Evolutionary conservation across 2,888 invertebrate species (phyloP), one percentile per base, ranked within the genome.

Genomic region (Cheilosia urbana): DNA sequence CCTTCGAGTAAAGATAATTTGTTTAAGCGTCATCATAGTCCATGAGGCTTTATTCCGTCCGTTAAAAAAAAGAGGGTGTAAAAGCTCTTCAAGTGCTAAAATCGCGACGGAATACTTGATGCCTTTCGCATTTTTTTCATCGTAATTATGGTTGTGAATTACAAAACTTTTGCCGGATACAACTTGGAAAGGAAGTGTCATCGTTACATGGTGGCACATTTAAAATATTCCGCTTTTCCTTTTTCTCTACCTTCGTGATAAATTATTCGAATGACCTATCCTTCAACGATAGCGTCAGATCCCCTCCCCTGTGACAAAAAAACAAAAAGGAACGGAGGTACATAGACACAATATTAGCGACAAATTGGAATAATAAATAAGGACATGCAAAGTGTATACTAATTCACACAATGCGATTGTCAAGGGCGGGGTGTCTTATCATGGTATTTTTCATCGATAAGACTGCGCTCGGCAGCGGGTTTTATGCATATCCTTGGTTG

Each of bases 401-500:
- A 47, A 37, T 37, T 55, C 19, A 40, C 34, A 62, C 40, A 49
- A 21, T 15, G 19, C 13, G 40, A 19, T 55, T 69, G 69, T 63
- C 62, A 77, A 69, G 11, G 45, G 62, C 45, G 24, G 60, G 49
- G 53, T 53, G 21, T 53, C 71, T 80, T 85, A 81, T 85, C 85
- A 24, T 66, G 76, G 76, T 81, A 71, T 81, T 72, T 81, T 30
- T 76, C 71, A 85, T 76, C 76, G 72, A 80, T 76, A 75, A 84
- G 19, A 53, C 13, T 53, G 24, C 42, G 30, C 17, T 42, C 19
- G 21, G 19, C 27, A 42, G 49, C 27, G n/a, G 49, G n/a, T 51
- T 30, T 51, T 51, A 9, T 34, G 37, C 51, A 47, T 19, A n/a
- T 13, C 17, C 34, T 47, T 30, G 65, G 7, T 21, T 17, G 13